phyloP scores from a whole-genome alignment of 1,140 invertebrate species.

The Drosophila saltans region DNA sequence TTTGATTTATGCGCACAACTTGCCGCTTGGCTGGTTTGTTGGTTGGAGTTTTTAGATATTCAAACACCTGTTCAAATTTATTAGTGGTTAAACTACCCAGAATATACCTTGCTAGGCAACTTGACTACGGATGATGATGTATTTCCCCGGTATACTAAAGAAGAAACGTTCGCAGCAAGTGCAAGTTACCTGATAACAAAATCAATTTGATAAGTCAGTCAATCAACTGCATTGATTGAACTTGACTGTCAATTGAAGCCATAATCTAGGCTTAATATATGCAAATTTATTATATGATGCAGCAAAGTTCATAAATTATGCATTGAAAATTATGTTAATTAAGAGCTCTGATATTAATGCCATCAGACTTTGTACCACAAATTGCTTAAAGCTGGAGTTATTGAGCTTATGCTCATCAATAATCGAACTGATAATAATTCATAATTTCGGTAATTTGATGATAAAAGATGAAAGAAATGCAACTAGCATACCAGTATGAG shows the following conservation, averaged over 20 bases:
- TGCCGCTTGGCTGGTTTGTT: slow-evolving; percentile 2
- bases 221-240: slow-evolving; percentile 40
- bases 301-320: no score
- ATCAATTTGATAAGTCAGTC: slow-evolving; percentile 46
- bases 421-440: no score
- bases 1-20: slow-evolving; percentile 65
- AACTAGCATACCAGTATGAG: no score
- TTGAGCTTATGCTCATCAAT: no score
- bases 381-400: no score
- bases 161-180: slow-evolving; percentile 9
- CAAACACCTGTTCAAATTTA: slow-evolving; percentile 60
- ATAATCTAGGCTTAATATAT: no score
- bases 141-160: not conserved
- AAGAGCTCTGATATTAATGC: no score
- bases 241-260: not conserved
- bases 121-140: slow-evolving; percentile 26
- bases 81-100: slow-evolving; percentile 43
- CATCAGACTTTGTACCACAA: no score
- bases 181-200: slow-evolving; percentile 53
- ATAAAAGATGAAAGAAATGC: no score
- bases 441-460: no score
- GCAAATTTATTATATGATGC: no score
- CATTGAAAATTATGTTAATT: no score
- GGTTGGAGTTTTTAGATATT: slow-evolving; percentile 10
- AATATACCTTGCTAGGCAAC: slow-evolving; percentile 23